Evolutionary conservation across 2,113 vertebrate genomes (phyloP).

Genomic region (Holacanthus passer): DNA sequence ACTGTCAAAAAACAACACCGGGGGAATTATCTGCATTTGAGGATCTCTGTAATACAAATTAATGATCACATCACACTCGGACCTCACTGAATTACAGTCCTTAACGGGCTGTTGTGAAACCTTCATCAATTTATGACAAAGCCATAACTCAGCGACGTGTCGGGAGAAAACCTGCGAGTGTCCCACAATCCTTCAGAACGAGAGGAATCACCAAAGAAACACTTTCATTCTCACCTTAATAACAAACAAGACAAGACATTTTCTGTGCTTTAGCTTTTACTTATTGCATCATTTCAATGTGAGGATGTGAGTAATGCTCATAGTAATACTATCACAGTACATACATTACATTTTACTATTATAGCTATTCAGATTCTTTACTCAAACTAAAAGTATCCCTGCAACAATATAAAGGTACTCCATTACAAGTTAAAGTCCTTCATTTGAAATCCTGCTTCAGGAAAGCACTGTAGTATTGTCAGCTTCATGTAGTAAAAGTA

Average conservation of each 20-base stretch:
- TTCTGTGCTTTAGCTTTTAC: background rate
- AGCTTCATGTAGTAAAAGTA: background rate
- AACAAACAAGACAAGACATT: slow-evolving; percentile 3
- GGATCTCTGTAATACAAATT: slow-evolving; percentile 69
- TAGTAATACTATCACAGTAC: too few species aligned
- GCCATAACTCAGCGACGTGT: slow-evolving; percentile 43
- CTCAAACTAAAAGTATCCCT: background rate
- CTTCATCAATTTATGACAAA: slow-evolving; percentile 67
- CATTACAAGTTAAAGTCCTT: too few species aligned
- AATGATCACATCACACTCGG: slow-evolving; percentile 65
- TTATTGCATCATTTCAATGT: background rate
- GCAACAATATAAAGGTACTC: background rate
- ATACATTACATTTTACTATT: too few species aligned
- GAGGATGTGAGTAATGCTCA: background rate
- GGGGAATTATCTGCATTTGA: slow-evolving; percentile 64
- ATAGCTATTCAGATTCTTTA: background rate
- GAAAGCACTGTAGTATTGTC: background rate
- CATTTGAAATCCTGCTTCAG: too few species aligned
- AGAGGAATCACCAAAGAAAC: slow-evolving; percentile 30
- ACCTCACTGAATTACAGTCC: slow-evolving; percentile 49
- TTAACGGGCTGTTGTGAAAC: slow-evolving; percentile 54
- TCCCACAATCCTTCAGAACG: slow-evolving; percentile 12
- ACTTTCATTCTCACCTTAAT: slow-evolving; percentile 21
- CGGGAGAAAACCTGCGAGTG: background rate
- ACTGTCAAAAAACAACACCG: slow-evolving; percentile 68